A percentile compares a stretch with the other conserved stretches of the same genome.
These are phyloP conservation scores for Acanthochromis polyacanthus DNA, from an alignment of 2,113 vertebrate species.

Conservation along the genomic window DNA sequence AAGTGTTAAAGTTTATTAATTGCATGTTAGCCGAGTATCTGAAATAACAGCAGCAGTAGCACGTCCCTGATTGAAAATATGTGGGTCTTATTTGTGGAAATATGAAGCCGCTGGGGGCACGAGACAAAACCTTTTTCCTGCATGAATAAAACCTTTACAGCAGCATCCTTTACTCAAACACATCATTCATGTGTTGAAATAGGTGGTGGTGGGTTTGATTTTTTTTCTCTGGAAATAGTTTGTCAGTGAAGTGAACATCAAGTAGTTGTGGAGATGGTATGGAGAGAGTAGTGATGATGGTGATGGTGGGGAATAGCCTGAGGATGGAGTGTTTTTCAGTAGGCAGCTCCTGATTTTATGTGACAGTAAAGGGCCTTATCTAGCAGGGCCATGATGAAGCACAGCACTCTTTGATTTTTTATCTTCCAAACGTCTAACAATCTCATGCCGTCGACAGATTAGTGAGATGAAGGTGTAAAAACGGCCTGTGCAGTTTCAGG, in stretches of 20 bases:
- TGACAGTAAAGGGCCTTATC: conserved; percentile 80
- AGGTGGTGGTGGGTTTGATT: conserved; percentile 30
- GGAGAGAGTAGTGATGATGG: conserved; percentile 56
- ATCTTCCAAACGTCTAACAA: conserved; percentile 70
- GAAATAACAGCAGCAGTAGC: conserved; percentile 8
- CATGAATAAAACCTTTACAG: not conserved
- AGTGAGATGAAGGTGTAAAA: conserved; percentile 75
- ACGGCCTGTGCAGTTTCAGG: conserved; percentile 32
- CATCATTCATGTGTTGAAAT: conserved; percentile 22
- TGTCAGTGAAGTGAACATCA: conserved; percentile 49
- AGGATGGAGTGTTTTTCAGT: conserved; percentile 70
- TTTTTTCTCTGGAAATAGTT: conserved; percentile 44
- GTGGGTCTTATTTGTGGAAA: not conserved
- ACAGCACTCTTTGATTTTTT: conserved; percentile 76
- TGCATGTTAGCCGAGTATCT: conserved; percentile 37
- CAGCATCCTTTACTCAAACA: not conserved
- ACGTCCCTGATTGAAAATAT: not conserved
- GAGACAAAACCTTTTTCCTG: not conserved
- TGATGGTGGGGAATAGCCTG: conserved; percentile 62
- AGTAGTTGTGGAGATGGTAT: conserved; percentile 55
- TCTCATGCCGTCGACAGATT: conserved; percentile 71
- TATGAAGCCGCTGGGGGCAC: not conserved
- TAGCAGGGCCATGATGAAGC: conserved; percentile 74
- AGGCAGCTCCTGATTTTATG: conserved; percentile 73
- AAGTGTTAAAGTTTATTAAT: conserved; percentile 69